Base-by-base conservation (phyloP, 2,113 vertebrate species). In the Odontophorus gujanensis region DNA sequence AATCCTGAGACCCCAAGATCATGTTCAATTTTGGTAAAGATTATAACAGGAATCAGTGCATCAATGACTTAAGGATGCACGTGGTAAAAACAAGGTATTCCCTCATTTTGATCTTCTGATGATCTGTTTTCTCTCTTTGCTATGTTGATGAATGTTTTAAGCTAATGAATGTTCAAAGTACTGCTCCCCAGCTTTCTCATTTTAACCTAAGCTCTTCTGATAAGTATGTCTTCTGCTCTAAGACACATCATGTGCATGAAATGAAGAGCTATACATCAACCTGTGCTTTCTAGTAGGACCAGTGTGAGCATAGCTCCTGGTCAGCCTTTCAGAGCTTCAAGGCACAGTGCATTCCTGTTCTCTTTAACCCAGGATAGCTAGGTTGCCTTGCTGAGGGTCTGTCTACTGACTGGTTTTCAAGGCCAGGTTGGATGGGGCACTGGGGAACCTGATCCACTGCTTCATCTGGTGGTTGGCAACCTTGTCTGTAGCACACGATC, bases 161-260 rank as follows among this genome's bases (percentile, higher is more conserved):
- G 36, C 14, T 81, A 9, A 12, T 53, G 11, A 73, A 55, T 58
- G 3, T 40, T 58, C 51, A 32, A 75, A 58, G 26, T 59, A 48
- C 5, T 74, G 13, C 6, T 72, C 57, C 10, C 5, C 15, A 36
- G 30, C 3, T 62, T 89, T 58, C 15, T 58, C 42, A 20, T 67
- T 81, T 85, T 67, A 75, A 40, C 11, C 45, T 45, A 24, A 21
- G 8, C 53, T 87, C 6, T 72, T 80, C 6, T 81, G 67, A 12
- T 63, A 55, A 20, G 26, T 43, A 6, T 3, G 36, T 77, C 43
- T 12, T 73, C 11, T 57, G 21, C 77, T 24, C 22, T 22, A 21
- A 68, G 32, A 13, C 42, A 20, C 0, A 0, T 12, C 34, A 15
- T 8, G 11, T 59, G 5, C 3, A 25, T 68, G 16, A 73, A 12